phyloP scores from a whole-genome alignment of 2,888 invertebrate genomes.

The Macrophya annulata region DNA sequence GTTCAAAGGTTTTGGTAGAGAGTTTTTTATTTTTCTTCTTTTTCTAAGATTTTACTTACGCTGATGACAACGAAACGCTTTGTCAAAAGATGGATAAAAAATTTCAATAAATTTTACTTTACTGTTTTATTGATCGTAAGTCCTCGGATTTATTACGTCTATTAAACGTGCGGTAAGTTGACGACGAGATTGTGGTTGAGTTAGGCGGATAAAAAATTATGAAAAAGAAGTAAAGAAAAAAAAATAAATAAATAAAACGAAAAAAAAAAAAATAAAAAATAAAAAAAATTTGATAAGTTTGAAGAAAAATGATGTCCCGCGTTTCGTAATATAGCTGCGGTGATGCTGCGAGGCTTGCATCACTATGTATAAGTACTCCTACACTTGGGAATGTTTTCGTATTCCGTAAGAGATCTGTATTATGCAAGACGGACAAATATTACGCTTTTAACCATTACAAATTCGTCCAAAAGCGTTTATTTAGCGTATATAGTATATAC shows the following conservation, averaged over 20 bases:
- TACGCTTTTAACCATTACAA: conserved; percentile 52
- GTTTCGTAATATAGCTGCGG: not conserved
- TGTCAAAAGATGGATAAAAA: not conserved
- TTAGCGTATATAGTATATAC: conserved; percentile 23
- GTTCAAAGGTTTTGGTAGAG: not conserved
- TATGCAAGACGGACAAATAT: conserved; percentile 50
- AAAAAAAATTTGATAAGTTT: not conserved
- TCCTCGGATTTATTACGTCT: not conserved
- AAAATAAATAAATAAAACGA: not conserved
- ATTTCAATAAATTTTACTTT: not conserved
- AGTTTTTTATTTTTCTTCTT: no score
- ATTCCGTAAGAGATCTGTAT: conserved; percentile 43
- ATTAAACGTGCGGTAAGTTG: not conserved
- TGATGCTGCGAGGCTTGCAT: conserved; percentile 12
- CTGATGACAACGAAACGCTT: not conserved
- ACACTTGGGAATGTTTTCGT: conserved; percentile 44
- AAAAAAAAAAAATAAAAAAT: not conserved
- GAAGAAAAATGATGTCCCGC: conserved; percentile 15
- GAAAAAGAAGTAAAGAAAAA: not conserved
- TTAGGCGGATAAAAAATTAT: not conserved
- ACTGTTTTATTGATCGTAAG: conserved; percentile 13
- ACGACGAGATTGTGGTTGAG: not conserved
- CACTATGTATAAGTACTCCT: conserved; percentile 29
- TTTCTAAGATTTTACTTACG: not conserved
- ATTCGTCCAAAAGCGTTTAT: conserved; percentile 49